These are phyloP conservation scores for Actenoides hombroni DNA, from an alignment of 2,113 vertebrate genomes.

Conservation along the genomic window DNA sequence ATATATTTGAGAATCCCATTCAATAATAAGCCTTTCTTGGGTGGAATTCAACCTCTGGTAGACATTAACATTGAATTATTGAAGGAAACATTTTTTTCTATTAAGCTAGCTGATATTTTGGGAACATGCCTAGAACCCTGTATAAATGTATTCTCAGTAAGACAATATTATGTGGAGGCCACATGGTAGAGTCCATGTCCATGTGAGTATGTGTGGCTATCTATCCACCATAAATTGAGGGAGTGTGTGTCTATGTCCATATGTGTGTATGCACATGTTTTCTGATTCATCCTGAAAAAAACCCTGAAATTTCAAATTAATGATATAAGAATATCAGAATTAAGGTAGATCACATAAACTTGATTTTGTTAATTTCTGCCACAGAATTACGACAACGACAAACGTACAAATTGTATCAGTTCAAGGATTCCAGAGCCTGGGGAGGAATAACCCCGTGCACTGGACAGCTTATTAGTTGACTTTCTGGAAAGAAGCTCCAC, in stretches of 20 bases:
- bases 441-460: no score
- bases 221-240: neutral
- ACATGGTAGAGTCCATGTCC: neutral
- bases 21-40: neutral
- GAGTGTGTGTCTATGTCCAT: neutral
- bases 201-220: neutral
- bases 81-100: neutral
- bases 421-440: neutral
- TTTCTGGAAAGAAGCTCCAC: no score
- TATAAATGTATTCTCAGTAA: neutral
- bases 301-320: neutral
- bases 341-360: neutral
- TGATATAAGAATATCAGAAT: neutral
- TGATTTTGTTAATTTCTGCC: neutral
- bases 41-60: neutral
- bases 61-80: neutral
- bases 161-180: neutral
- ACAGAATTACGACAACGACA: neutral
- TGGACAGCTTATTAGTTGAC: no score
- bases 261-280: neutral
- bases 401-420: neutral
- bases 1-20: neutral
- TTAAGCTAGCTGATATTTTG: neutral
- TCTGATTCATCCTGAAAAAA: neutral
- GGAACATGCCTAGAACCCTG: neutral